Percentiles rank a stretch among this genome's conserved stretches.
Evolutionary conservation across 1,140 invertebrate species (phyloP).

Genomic region (Akabosia matsudoensis): DNA sequence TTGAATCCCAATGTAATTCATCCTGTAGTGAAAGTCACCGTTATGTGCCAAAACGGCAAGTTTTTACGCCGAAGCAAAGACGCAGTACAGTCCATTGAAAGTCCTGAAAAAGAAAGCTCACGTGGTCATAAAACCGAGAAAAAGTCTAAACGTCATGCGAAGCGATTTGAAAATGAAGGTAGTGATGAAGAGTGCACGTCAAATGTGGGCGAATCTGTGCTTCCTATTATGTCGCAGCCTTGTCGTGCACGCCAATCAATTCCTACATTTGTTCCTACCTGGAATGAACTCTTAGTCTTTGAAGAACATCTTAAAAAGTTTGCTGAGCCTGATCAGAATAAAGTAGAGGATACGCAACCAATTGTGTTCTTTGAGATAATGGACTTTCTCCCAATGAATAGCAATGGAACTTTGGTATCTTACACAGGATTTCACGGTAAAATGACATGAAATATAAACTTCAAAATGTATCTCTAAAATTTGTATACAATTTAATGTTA

Average conservation of each 20-base stretch:
- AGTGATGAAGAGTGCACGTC: neutral
- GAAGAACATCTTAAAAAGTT: constrained; percentile 60
- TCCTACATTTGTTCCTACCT: constrained; percentile 52
- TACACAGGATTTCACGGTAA: constrained; percentile 51
- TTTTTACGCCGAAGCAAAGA: neutral
- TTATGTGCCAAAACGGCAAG: constrained; percentile 34
- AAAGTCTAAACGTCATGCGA: constrained; percentile 12
- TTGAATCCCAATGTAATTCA: constrained; percentile 41
- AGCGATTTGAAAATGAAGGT: neutral
- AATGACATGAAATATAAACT: constrained; percentile 16
- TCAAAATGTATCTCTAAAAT: neutral
- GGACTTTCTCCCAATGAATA: constrained; percentile 51
- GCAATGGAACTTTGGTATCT: constrained; percentile 42
- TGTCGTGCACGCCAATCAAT: constrained; percentile 28
- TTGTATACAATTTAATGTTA: constrained; percentile 9
- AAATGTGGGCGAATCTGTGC: constrained; percentile 13
- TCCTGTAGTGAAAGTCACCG: constrained; percentile 41
- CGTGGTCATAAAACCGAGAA: neutral
- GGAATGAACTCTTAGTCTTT: constrained; percentile 65
- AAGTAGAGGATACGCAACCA: constrained; percentile 49
- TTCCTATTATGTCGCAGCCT: constrained; percentile 43
- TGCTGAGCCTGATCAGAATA: constrained; percentile 34
- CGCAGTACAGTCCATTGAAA: too few relatives aligned
- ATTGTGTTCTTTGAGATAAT: constrained; percentile 63
- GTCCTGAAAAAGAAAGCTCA: neutral